These are phyloP conservation scores for Hepsetus odoe DNA, from an alignment of 2,113 vertebrate species.

Conservation along the genomic window DNA sequence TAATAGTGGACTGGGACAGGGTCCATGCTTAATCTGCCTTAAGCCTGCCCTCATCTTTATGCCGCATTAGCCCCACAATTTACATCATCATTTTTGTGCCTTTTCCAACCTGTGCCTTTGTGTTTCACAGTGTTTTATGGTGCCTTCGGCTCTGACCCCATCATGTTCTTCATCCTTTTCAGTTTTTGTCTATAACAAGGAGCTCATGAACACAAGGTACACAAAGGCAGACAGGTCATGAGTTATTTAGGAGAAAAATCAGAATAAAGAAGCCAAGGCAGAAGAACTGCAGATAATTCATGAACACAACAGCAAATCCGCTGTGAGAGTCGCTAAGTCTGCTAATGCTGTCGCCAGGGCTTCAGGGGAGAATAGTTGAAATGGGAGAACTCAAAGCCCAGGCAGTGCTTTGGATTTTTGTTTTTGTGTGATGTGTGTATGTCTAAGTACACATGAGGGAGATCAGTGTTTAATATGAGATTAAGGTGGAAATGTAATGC, in stretches of 20 bases:
- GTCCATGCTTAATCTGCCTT: slow-evolving; percentile 30
- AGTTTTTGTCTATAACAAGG: not conserved
- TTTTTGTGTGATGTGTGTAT: slow-evolving; percentile 4
- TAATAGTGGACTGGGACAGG: slow-evolving; percentile 39
- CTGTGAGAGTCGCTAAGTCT: slow-evolving; percentile 39
- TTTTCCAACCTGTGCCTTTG: not conserved
- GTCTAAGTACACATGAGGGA: slow-evolving; percentile 37
- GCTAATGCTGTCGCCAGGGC: slow-evolving; percentile 35
- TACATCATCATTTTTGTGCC: slow-evolving; percentile 30
- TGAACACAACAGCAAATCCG: slow-evolving; percentile 43
- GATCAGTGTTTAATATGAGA: slow-evolving; percentile 19
- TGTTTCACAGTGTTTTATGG: not conserved
- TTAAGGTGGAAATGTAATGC: slow-evolving; percentile 59
- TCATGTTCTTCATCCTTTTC: slow-evolving; percentile 10
- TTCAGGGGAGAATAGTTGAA: slow-evolving; percentile 40
- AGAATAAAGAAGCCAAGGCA: slow-evolving; percentile 42
- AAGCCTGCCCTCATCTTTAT: slow-evolving; percentile 34
- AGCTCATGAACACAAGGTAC: not conserved
- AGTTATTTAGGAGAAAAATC: not conserved
- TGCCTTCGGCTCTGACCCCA: slow-evolving; percentile 13
- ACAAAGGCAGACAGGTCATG: slow-evolving; percentile 15
- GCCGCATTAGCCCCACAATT: slow-evolving; percentile 28
- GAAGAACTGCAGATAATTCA: slow-evolving; percentile 33
- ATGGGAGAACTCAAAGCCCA: slow-evolving; percentile 23
- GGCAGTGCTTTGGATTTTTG: no score